Evolutionary conservation across 2,113 vertebrate genomes (phyloP).

Genomic region (Coturnix japonica): DNA sequence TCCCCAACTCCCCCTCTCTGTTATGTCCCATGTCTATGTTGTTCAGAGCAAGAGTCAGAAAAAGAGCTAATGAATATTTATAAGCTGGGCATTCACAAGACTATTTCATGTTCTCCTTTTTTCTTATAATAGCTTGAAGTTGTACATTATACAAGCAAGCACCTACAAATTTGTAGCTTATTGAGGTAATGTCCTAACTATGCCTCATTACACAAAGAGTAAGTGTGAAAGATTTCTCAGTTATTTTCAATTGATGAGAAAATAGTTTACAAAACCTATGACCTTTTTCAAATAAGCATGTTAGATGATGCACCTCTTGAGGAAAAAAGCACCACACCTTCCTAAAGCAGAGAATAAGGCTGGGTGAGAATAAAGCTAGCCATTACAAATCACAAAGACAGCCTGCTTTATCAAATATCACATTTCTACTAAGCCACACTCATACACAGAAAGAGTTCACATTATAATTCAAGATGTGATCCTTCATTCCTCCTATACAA

Average conservation of each 20-base stretch:
- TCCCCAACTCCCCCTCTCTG: not conserved
- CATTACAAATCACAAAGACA: constrained; percentile 57
- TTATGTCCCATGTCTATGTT: rapidly evolving
- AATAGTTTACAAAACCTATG: not conserved
- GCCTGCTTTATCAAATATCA: constrained; percentile 39
- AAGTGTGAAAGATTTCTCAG: not conserved
- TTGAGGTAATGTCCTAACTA: not conserved
- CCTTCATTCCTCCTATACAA: constrained; percentile 55
- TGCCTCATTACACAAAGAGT: not conserved
- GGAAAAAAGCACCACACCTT: not conserved
- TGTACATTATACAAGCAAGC: not conserved
- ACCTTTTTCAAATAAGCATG: not conserved
- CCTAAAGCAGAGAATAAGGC: not conserved
- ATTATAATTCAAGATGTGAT: constrained; percentile 55
- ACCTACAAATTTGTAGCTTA: not conserved
- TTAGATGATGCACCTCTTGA: not conserved
- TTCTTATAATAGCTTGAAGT: not conserved
- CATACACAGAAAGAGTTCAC: constrained; percentile 43
- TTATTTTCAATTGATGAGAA: not conserved
- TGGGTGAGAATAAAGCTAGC: not conserved
- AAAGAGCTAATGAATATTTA: not conserved
- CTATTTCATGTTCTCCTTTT: not conserved
- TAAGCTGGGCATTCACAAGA: not conserved
- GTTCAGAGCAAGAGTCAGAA: not conserved
- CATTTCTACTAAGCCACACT: constrained; percentile 53